Base-by-base conservation (phyloP, 1,140 invertebrate species). In the Drosophila kikkawai region DNA sequence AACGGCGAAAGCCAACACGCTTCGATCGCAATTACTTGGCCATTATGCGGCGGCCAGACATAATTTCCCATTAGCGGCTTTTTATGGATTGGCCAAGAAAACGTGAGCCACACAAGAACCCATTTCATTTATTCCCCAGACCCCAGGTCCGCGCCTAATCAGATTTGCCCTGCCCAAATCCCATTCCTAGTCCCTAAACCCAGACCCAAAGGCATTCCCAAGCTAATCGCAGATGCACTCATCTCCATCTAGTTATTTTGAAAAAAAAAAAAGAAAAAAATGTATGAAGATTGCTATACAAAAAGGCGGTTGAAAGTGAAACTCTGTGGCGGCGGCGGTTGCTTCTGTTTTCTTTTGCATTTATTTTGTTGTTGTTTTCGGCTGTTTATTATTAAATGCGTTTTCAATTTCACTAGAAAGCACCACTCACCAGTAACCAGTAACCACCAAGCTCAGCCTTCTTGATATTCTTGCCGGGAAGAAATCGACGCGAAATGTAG, bases 361-460 rank as follows among this genome's bases (percentile, higher is more conserved):
- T 51, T 34, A 29, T 29, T 51, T 51, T 51, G 4, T 32, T 75
- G 51, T 58, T 55, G 7, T 45, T 66, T 67, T 65, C 17, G 42
- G 37, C 45, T 58, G 26, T 26, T 50, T 82, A 61, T 79, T 81
- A 79, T 82, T 79, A 79, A 86, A 79, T 88, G 57, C 58, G 84
- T 90, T 88, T 88, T 88, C 84, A 88, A 88, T 88, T 88, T 88
- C 84, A 88, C 80, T 88, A 81, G 85, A 88, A 88, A 90, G 85
- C 84, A 66, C 44, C 45, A 56, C 32, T 44, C 19, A 32, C 39
- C 56, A 68, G 17, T 19, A 7, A 32, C 39, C 56, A 68, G 17
- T 19, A 7, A 34, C 22, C 22, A 48, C 13, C 22, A 22, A 9
- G n/a, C 19, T 3, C 19, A 47, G 22, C 47, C 81, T 55, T 88